Conservation (phyloP, 2,888 invertebrate species). For the Brenthis hecate region DNA sequence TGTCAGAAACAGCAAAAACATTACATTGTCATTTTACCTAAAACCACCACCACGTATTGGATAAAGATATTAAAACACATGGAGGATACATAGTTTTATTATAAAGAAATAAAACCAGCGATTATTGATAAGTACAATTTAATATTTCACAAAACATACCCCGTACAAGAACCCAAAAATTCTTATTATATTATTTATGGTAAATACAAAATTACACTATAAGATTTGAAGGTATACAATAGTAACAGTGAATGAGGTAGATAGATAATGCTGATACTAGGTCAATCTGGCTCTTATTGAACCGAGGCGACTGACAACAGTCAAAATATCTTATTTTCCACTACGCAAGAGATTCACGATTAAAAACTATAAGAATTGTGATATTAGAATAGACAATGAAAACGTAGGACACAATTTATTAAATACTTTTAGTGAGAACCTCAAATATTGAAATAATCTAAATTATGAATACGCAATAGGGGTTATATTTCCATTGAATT, state of each 20-base stretch:
- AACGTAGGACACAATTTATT: conserved; percentile 14
- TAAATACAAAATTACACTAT: conserved; percentile 79
- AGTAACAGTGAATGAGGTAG: conserved; percentile 75
- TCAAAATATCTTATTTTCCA: conserved; percentile 42
- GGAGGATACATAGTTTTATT: conserved; percentile 5
- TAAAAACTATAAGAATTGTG: conserved; percentile 42
- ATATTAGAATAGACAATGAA: conserved; percentile 27
- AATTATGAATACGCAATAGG: not conserved
- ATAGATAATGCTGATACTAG: conserved; percentile 51
- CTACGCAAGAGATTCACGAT: conserved; percentile 68
- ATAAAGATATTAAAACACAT: conserved; percentile 14
- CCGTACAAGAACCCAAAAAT: conserved; percentile 76
- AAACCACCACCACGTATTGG: conserved; percentile 36
- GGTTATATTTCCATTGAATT: not conserved
- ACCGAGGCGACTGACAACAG: conserved; percentile 62
- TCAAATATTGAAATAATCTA: conserved; percentile 1
- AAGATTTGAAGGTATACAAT: conserved; percentile 66
- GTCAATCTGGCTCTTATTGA: conserved; percentile 45
- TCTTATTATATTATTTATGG: conserved; percentile 74
- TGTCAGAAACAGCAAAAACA: conserved; percentile 50
- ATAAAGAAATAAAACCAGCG: conserved; percentile 68
- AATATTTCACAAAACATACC: conserved; percentile 81
- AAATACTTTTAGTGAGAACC: conserved; percentile 10
- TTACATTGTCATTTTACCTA: conserved; percentile 10
- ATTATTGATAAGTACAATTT: conserved; percentile 81